Percentiles rank a stretch among this genome's conserved stretches.
Conservation (phyloP, 2,888 invertebrate species). For the Lithophane ornitopus region DNA sequence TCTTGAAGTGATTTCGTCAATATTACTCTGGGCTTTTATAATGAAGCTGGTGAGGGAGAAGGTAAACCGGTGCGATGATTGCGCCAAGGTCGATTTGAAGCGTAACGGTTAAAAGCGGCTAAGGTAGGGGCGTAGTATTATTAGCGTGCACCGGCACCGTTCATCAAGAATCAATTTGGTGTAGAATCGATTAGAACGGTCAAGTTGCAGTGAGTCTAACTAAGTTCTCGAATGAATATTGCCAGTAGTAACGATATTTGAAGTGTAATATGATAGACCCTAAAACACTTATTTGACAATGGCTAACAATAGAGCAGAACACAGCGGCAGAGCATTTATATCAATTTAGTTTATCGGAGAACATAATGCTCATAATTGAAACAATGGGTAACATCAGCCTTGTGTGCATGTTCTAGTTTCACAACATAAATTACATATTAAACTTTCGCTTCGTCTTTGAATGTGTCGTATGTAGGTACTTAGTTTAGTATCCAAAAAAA, state of each 20-base stretch:
- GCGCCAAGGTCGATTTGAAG: conserved; percentile 7
- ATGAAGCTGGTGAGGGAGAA: conserved; percentile 25
- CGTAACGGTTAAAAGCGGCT: conserved; percentile 5
- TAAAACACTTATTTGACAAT: conserved; percentile 7
- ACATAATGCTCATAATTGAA: conserved; percentile 16
- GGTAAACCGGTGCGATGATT: conserved; percentile 25
- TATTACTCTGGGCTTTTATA: conserved; percentile 35
- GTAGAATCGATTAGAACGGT: conserved; percentile 31
- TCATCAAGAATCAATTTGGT: conserved; percentile 47
- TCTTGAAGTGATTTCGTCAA: conserved; percentile 40
- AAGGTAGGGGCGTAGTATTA: not conserved
- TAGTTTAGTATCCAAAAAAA: not conserved
- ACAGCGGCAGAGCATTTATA: conserved; percentile 4
- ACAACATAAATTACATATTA: not conserved
- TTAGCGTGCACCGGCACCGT: conserved; percentile 12
- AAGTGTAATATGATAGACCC: not conserved
- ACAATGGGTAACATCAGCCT: conserved; percentile 23
- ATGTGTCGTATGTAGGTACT: not conserved
- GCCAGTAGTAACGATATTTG: conserved; percentile 6
- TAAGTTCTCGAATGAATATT: conserved; percentile 25
- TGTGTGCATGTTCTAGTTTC: conserved; percentile 4
- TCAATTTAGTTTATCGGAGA: conserved; percentile 24
- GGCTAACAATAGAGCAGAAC: conserved; percentile 9
- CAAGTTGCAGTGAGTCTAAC: conserved; percentile 13
- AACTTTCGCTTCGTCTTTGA: not conserved